A percentile compares a stretch with the other conserved stretches of the same genome.
phyloP scores from a whole-genome alignment of 2,797 vertebrate genomes.

The Varecia variegata region DNA sequence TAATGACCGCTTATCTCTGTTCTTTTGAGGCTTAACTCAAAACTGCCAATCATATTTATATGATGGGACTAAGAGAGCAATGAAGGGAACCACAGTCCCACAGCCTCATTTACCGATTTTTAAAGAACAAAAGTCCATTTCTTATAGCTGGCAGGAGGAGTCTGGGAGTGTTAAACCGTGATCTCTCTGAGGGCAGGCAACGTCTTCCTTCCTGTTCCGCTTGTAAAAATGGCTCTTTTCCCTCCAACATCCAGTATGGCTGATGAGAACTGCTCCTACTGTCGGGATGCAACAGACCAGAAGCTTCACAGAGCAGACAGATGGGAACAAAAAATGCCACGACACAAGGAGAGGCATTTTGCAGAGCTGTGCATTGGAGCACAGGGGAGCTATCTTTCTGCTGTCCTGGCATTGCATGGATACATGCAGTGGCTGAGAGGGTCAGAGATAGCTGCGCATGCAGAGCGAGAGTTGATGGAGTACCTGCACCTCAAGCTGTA shows the following conservation, averaged over 20 bases:
- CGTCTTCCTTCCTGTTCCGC: background rate
- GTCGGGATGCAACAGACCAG: background rate
- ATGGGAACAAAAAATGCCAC: background rate
- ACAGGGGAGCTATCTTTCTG: background rate
- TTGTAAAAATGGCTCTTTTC: background rate
- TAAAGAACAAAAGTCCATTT: background rate
- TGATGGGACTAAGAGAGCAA: background rate
- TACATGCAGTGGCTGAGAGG: background rate
- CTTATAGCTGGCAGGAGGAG: background rate
- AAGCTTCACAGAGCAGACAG: background rate
- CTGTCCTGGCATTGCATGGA: accelerated
- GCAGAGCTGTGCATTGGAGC: background rate
- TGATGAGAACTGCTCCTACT: background rate
- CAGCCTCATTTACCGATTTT: background rate
- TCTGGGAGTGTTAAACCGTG: background rate
- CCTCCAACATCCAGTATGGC: background rate
- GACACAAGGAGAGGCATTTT: background rate
- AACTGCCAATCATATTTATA: background rate
- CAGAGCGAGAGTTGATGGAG: background rate
- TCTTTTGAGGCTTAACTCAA: background rate
- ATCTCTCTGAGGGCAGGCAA: background rate
- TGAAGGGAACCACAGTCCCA: background rate
- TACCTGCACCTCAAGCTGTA: background rate
- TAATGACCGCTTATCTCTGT: background rate
- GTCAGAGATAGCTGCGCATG: background rate